Percentiles rank a stretch among this genome's conserved stretches.
Evolutionary conservation across 1,140 invertebrate species (phyloP).

Genomic region (Rhagoletis zephyria): DNA sequence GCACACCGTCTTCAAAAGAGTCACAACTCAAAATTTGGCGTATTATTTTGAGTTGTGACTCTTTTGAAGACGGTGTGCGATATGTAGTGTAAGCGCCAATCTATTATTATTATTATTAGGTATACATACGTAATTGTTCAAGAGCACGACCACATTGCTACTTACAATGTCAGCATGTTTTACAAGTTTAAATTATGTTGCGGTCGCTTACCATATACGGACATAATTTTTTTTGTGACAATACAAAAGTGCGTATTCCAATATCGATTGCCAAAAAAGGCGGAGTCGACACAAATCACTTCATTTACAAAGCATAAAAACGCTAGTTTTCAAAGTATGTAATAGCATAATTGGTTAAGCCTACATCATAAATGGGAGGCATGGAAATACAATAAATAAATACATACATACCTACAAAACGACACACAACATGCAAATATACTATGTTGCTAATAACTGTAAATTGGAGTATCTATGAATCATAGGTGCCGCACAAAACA

Average conservation of each 20-base stretch:
- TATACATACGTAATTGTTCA: neutral
- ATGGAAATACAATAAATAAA: neutral
- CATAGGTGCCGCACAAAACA: neutral
- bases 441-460: too few species aligned
- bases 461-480: neutral
- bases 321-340: conserved; percentile 9
- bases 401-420: too few species aligned
- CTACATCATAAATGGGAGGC: neutral
- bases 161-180: conserved; percentile 46
- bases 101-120: too few species aligned
- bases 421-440: too few species aligned
- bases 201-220: conserved; percentile 41
- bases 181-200: conserved; percentile 35
- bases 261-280: conserved; percentile 34
- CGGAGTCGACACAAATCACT: conserved; percentile 5
- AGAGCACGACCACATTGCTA: conserved; percentile 4
- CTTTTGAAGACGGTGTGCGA: too few species aligned
- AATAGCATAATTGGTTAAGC: conserved; percentile 11
- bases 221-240: neutral
- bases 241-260: conserved; percentile 3
- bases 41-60: too few species aligned
- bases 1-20: too few species aligned
- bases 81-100: too few species aligned
- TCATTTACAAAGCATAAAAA: neutral
- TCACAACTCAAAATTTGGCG: too few species aligned